phyloP scores from a whole-genome alignment of 2,797 vertebrate species.

The Otus scops region DNA sequence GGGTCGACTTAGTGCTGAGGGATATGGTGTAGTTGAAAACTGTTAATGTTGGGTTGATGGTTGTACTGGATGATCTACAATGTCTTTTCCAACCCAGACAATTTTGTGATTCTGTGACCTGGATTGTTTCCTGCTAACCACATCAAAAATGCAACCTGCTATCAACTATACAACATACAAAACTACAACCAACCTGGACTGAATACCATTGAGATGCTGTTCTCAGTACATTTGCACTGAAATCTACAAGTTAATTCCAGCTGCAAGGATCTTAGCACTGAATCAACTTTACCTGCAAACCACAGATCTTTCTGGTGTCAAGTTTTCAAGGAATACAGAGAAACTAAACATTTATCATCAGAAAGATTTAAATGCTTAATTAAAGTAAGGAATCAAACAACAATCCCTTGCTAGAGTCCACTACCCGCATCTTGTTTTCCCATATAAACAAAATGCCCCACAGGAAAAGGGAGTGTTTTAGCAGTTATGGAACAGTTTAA shows the following conservation, averaged over 20 bases:
- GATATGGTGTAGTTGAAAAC: too few relatives aligned
- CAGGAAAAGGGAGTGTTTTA: neutral
- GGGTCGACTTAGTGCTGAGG: too few relatives aligned
- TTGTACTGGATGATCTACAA: too few relatives aligned
- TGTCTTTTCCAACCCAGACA: too few relatives aligned
- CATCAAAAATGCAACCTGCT: neutral
- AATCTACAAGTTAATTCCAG: neutral
- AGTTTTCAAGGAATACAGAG: neutral
- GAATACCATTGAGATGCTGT: neutral
- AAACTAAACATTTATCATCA: neutral
- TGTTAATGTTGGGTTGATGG: too few relatives aligned
- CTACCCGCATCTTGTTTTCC: neutral
- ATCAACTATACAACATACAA: neutral
- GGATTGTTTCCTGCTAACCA: neutral
- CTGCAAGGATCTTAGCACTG: neutral
- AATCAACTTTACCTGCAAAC: neutral
- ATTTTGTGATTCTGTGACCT: neutral
- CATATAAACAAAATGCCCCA: neutral
- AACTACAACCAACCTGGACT: neutral
- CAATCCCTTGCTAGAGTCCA: neutral
- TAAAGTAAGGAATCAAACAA: neutral
- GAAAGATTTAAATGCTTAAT: neutral
- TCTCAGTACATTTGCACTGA: neutral
- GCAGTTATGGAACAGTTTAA: neutral
- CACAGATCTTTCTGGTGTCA: neutral